A percentile compares a stretch with the other conserved stretches of the same genome.
phyloP scores from a whole-genome alignment of 2,797 vertebrate species.

The Notoglanidium macrostoma region DNA sequence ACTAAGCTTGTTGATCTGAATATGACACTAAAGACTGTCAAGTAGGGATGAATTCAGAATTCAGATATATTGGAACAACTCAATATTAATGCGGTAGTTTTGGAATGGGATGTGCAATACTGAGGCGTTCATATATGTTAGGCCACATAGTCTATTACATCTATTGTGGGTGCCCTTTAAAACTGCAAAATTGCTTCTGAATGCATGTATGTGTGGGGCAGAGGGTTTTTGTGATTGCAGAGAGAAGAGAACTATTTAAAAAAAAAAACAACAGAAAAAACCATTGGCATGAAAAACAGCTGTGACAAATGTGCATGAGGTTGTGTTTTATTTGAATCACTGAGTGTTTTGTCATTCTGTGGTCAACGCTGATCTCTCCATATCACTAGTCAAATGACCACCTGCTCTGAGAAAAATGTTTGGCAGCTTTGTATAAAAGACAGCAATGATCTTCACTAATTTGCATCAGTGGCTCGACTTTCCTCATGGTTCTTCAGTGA shows the following conservation, averaged over 20 bases:
- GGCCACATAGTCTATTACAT: neutral
- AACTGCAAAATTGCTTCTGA: neutral
- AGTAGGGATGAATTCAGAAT: too few relatives aligned
- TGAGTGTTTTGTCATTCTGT: conserved; percentile 9
- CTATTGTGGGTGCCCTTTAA: neutral
- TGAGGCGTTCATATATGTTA: neutral
- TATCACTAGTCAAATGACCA: conserved; percentile 16
- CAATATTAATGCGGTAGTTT: neutral
- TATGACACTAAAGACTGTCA: too few relatives aligned
- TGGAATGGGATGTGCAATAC: neutral
- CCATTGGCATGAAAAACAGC: neutral
- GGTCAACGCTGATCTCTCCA: neutral
- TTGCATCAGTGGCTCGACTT: neutral
- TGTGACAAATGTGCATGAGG: neutral
- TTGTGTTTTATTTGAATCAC: neutral
- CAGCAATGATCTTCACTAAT: neutral
- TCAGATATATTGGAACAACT: too few relatives aligned
- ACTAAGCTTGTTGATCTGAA: too few relatives aligned
- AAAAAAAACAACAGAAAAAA: too few relatives aligned
- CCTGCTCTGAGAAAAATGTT: neutral
- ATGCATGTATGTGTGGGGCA: neutral
- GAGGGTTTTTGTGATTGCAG: neutral
- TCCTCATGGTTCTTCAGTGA: neutral
- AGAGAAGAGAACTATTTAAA: neutral
- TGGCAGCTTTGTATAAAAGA: neutral